Evolutionary conservation across 1,140 invertebrate species (phyloP), one percentile per base, ranked within the genome.

Genomic region (Periplaneta americana): DNA sequence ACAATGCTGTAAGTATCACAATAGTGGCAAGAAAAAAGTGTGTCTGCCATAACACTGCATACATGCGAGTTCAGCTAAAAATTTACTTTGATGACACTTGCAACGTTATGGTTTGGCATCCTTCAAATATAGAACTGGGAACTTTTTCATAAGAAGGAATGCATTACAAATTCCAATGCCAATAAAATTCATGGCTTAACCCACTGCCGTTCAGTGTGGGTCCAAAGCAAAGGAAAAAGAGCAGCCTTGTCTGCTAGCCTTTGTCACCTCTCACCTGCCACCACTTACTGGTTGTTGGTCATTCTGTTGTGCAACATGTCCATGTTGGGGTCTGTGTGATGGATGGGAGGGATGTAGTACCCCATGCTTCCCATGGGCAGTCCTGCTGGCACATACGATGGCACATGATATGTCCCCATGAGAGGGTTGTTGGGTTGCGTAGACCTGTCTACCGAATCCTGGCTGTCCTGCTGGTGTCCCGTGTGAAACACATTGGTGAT

Each of bases 281-380:
- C n/a, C n/a, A n/a, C n/a, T n/a, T 78, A 81, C 76, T 81, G 81
- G 36, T 75, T 77, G 74, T 76, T 48, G 17, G 35, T 32, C 75
- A 78, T 78, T 33, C 81, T 75, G 74, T 81, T 39, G 18, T 76
- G 81, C 18, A 81, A 22, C 37, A 81, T 78, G 28, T 81, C 81
- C 18, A 81, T 81, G 18, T 35, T 37, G 6, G 34, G 75, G 32
- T 81, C 81, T 35, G 81, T n/a, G 35, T 81, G 81, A 31, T 81
- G 81, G 34, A 81, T 81, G 75, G 81, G 81, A 17, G 81, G 81
- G 8, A 81, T 81, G 75, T 81, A 81, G 36, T 81, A 81, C 9
- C 81, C 81, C 81, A 81, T 81, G 39, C 75, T 78, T 22, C 81
- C 81, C 81, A 81, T 81, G 81, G 81, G 81, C 34, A 81, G 36